Conservation (phyloP, 2,888 invertebrate species). For the Allolobophora icterica region DNA sequence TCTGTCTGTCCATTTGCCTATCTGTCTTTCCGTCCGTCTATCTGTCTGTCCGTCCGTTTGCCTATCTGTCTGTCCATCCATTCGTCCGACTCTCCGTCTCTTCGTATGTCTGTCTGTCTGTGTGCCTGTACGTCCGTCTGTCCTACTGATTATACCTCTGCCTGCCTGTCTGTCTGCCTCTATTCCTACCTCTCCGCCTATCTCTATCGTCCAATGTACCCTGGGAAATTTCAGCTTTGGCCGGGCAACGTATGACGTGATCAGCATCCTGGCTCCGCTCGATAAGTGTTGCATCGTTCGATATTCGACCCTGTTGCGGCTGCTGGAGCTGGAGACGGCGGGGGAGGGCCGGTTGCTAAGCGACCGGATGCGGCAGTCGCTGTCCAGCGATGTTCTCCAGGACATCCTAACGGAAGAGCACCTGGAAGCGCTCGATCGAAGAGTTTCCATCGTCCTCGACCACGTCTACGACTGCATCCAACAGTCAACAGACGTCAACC, state of each 20-base stretch:
- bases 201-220: conserved; percentile 46
- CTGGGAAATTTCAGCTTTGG: conserved; percentile 75
- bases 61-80: too few species aligned
- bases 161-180: too few species aligned
- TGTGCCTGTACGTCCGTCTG: too few species aligned
- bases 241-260: conserved; percentile 87
- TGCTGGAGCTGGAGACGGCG: conserved; percentile 70
- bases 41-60: too few species aligned
- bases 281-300: conserved; percentile 93
- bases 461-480: conserved; percentile 78
- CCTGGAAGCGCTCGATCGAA: conserved; percentile 85
- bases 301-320: conserved; percentile 80
- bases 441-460: conserved; percentile 81
- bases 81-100: too few species aligned
- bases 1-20: background rate
- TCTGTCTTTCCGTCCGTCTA: too few species aligned
- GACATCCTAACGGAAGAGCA: conserved; percentile 94
- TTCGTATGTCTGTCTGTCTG: too few species aligned
- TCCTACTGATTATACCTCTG: too few species aligned
- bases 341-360: conserved; percentile 68
- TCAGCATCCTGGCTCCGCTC: conserved; percentile 91
- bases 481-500: background rate
- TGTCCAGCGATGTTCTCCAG: conserved; percentile 81
- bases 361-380: conserved; percentile 76
- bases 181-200: too few species aligned